Percentiles rank a stretch among this genome's conserved stretches.
phyloP scores from a whole-genome alignment of 2,113 vertebrate species.

The Chauna torquata region DNA sequence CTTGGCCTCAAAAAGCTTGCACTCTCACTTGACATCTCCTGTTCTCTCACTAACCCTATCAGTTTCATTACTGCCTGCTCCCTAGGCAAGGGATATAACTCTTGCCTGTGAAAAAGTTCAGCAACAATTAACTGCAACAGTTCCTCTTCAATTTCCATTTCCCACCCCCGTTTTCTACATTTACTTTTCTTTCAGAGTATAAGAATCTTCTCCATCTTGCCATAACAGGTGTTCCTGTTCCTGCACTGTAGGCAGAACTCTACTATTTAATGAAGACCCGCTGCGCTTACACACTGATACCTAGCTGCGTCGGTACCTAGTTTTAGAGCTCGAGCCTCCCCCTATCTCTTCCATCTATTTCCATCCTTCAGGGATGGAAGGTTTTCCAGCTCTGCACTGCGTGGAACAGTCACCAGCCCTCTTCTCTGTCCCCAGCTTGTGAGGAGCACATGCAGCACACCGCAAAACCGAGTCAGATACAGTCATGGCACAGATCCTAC shows the following conservation, averaged over 20 bases:
- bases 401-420: rapidly evolving
- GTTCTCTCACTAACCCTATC: not conserved
- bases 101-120: not conserved
- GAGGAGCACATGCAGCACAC: rapidly evolving
- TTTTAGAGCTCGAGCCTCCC: not conserved
- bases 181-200: not conserved
- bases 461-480: not conserved
- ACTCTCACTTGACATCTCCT: no score
- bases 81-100: not conserved
- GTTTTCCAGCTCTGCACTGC: not conserved
- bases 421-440: not conserved
- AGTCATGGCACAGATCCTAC: conserved; percentile 50
- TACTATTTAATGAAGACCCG: not conserved
- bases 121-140: not conserved
- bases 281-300: not conserved
- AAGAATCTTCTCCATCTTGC: not conserved
- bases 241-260: not conserved
- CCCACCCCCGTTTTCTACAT: not conserved
- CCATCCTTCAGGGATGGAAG: not conserved
- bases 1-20: no score
- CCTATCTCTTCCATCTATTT: not conserved
- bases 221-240: not conserved
- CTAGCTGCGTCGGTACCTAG: not conserved
- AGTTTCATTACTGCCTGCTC: not conserved
- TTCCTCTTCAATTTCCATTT: not conserved